Percentiles rank a stretch among this genome's conserved stretches.
Evolutionary conservation across 2,888 invertebrate genomes (phyloP).

Genomic region (Leucophenga montana): DNA sequence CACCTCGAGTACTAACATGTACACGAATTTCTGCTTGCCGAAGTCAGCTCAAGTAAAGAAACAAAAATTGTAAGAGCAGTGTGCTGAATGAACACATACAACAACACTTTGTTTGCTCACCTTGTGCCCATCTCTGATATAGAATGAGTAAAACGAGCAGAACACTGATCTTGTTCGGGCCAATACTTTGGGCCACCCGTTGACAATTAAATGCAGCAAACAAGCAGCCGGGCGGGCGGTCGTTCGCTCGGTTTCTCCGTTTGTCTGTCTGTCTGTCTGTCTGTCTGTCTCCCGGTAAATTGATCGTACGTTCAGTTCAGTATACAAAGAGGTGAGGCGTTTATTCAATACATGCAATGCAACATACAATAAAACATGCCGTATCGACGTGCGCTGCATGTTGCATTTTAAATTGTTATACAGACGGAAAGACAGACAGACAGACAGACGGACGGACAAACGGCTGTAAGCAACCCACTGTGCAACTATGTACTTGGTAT

Average conservation of each 20-base stretch:
- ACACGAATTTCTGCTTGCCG: too few relatives aligned
- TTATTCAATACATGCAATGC: neutral
- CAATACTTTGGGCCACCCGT: conserved; percentile 9
- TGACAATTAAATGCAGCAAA: conserved; percentile 21
- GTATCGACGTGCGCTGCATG: conserved; percentile 11
- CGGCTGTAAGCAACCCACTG: neutral
- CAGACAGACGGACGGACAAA: conserved; percentile 7
- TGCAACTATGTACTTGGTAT: too few relatives aligned
- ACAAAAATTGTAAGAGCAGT: too few relatives aligned
- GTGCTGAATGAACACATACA: too few relatives aligned
- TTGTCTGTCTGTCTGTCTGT: too few relatives aligned
- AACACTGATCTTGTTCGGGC: neutral
- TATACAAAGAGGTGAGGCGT: neutral
- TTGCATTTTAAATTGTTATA: neutral
- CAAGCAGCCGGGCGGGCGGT: conserved; percentile 1
- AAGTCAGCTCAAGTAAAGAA: too few relatives aligned
- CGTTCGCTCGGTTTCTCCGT: neutral
- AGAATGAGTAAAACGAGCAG: neutral
- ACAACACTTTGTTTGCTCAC: too few relatives aligned
- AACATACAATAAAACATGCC: neutral
- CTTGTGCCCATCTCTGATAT: too few relatives aligned
- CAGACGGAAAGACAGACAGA: neutral
- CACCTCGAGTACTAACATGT: too few relatives aligned
- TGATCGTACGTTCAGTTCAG: neutral
- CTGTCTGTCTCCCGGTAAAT: neutral